Conservation (phyloP, 2,113 vertebrate species). For the Centropristis striata region DNA sequence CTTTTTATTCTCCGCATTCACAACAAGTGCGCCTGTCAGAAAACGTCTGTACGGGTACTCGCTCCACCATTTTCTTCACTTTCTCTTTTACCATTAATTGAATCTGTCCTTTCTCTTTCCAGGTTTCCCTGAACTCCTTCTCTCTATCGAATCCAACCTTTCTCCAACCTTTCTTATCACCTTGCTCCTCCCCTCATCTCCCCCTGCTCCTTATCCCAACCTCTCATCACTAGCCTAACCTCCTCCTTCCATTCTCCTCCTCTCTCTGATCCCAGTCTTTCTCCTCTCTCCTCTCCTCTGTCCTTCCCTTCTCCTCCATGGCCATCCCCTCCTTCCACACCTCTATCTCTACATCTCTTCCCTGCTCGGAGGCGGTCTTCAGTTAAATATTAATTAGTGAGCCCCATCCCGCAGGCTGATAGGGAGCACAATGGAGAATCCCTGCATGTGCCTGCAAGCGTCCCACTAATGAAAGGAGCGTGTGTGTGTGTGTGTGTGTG, state of each 20-base stretch:
- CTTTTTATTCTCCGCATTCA: conserved; percentile 10
- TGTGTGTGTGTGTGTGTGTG: conserved; percentile 35
- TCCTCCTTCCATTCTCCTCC: conserved; percentile 48
- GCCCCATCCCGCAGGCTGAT: conserved; percentile 76
- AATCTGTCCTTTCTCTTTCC: conserved; percentile 9
- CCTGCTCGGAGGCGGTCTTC: conserved; percentile 71
- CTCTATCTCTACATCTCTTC: conserved; percentile 67
- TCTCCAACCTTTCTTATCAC: conserved; percentile 52
- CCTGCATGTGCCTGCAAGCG: conserved; percentile 75
- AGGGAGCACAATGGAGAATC: conserved; percentile 80
- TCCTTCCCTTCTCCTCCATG: conserved; percentile 38
- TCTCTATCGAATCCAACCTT: conserved; percentile 44
- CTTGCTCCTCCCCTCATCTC: conserved; percentile 42
- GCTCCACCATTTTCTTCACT: not conserved
- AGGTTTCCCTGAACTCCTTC: conserved; percentile 2
- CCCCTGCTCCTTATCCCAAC: conserved; percentile 48
- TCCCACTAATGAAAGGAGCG: conserved; percentile 72
- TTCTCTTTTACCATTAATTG: conserved; percentile 19
- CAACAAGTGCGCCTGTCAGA: not conserved
- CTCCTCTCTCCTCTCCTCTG: conserved; percentile 16
- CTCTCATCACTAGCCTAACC: conserved; percentile 61
- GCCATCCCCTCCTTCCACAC: conserved; percentile 37
- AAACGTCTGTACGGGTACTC: not conserved
- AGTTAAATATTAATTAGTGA: conserved; percentile 85
- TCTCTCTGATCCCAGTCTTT: conserved; percentile 36